Evolutionary conservation across 1,140 invertebrate species (phyloP), one percentile per base, ranked within the genome.

Genomic region (Paracyclopina nana): DNA sequence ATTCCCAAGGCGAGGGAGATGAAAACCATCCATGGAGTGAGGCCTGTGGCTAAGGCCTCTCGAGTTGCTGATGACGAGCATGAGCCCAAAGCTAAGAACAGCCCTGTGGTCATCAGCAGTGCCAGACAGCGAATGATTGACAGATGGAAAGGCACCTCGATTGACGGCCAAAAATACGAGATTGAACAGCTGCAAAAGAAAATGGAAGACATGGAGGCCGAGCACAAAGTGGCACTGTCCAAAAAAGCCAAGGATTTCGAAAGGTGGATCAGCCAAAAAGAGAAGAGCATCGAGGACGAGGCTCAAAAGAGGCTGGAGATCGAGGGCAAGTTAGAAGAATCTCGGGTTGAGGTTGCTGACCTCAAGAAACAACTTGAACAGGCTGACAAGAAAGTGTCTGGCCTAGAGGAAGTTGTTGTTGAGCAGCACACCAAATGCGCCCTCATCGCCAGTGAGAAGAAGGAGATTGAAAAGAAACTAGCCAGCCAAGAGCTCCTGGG

Each of bases 181-280:
- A 52, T 52, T 4, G 50, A 52, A 26, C 16, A 52, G 24, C 50
- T 52, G 42, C 38, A 52, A 27, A 28, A 24, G 12, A 24, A 40
- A 18, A 14, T 52, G 6, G 9, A 20, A 12, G n/a, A 25, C 24
- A 34, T 52, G n/a, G 27, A 52, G 27, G 20, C 16, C 20, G 14
- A 25, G n/a, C 50, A 52, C 12, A 38, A 44, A 27, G 40, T 22
- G 3, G 40, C 31, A n/a, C 11, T 52, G 24, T 25, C 27, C 16
- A 22, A 42, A 22, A 52, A 52, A 38, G 20, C 16, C 3, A n/a
- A 18, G 4, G 50, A 52, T 9, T 52, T 52, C 43, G 50, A 46
- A 18, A 48, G 26, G 25, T 46, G 40, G 50, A 18, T 52, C 2
- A 14, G 16, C 4, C 16, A 26, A 12, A 52, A 52, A 26, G 50